Base-by-base conservation (phyloP, 2,888 invertebrate genomes). In the Litoditis marina region DNA sequence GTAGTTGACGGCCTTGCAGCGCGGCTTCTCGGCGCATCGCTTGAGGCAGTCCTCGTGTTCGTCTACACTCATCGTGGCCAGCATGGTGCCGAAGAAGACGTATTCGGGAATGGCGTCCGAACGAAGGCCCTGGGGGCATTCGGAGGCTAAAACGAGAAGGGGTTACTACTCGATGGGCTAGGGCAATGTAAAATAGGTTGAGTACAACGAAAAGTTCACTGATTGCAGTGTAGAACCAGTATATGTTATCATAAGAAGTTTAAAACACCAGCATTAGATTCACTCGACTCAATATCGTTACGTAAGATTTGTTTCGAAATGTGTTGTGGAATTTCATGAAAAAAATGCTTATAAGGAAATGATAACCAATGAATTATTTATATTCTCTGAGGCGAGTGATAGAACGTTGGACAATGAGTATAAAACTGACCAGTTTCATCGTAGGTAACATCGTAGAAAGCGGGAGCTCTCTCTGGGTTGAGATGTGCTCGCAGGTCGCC, bases 381-480 rank as follows among this genome's bases (percentile, higher is more conserved):
- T n/a, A n/a, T n/a, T n/a, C n/a, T n/a, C n/a, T n/a, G n/a, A n/a
- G n/a, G n/a, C n/a, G n/a, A n/a, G n/a, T n/a, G n/a, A n/a, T n/a
- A n/a, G n/a, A 36, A 36, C n/a, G 11, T 36, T 36, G 39, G 39
- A 36, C 11, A 16, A n/a, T n/a, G 39, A 36, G n/a, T 16, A 19
- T 19, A 16, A 51, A 51, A 2, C 69, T 47, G 51, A 81, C 81
- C 78, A 55, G 74, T 69, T 52, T 82, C 82, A 65, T 82, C 82
- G 65, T 82, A 80, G 19, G 75, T 76, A 39, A 82, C 76, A 66
- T 81, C 82, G 65, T 82, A 80, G 63, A 82, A 81, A 19, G 79
- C 77, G 0, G 76, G 76, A 4, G 65, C 64, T 55, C 71, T 65
- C 6, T 76, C 66, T 25, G 81, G 81, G 66, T 82, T 78, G 39